Percentiles rank a stretch among this genome's conserved stretches.
Conservation (phyloP, 2,797 vertebrate species). For the Melopsittacus undulatus region DNA sequence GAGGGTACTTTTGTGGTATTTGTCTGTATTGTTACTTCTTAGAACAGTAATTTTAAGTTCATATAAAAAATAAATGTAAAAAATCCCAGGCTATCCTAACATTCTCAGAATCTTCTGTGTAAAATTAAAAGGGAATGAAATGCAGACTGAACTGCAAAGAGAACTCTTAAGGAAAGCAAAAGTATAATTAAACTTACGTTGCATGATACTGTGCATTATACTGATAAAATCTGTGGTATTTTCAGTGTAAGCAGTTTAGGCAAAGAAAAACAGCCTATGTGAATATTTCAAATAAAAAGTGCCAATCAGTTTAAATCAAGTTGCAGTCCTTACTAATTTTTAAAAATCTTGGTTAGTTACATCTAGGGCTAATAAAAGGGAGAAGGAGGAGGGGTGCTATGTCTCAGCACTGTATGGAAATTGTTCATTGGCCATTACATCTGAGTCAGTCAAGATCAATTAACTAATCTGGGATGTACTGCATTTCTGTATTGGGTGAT, state of each 20-base stretch:
- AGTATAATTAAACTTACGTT: background rate
- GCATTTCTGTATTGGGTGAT: background rate
- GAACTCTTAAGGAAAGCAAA: background rate
- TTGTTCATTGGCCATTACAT: background rate
- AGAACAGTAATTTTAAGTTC: background rate
- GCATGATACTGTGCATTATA: background rate
- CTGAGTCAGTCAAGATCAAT: background rate
- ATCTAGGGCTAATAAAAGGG: background rate
- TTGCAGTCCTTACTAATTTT: background rate
- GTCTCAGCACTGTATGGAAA: background rate
- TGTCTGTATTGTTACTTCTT: background rate
- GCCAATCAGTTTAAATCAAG: background rate
- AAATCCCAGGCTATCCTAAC: background rate
- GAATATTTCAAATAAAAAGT: background rate
- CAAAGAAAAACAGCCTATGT: background rate
- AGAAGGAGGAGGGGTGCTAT: background rate
- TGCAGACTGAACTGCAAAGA: background rate
- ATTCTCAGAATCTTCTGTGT: background rate
- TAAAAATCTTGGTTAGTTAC: background rate
- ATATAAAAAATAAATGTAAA: background rate
- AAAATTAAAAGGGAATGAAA: background rate
- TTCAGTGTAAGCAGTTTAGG: background rate
- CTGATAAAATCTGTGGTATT: background rate
- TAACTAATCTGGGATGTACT: background rate
- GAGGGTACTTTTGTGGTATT: background rate